Evolutionary conservation across 2,113 vertebrate genomes (phyloP), one percentile per base, ranked within the genome.

Genomic region (Myiopsitta monachus): DNA sequence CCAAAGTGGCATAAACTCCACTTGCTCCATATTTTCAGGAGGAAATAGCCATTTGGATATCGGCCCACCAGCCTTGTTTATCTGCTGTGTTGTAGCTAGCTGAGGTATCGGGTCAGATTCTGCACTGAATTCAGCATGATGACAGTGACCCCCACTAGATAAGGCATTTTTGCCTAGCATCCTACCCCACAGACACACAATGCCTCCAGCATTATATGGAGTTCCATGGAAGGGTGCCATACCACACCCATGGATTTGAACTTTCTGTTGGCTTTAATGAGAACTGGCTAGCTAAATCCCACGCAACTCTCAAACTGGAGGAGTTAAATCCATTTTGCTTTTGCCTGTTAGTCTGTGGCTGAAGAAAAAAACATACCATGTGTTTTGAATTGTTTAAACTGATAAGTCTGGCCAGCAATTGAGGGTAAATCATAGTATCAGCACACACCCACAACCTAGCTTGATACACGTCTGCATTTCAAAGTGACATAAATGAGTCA

Each of bases 381-480:
- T 95, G 88, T 95, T 96, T 96, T 87, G 82, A 96, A 95, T 92
- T 94, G 80, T 96, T 94, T 91, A 46, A 79, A 87, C 83, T 94
- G 94, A 96, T 96, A 96, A 92, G 63, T 87, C 91, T 96, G 92
- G 83, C 83, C 91, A 92, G 94, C 83, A 96, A 83, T 54, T 68
- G 63, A 87, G 92, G 94, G 91, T 85, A 96, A 96, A 89, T 94
- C 88, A 69, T 33, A 43, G 57, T 83, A 94, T 95, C 88, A 87
- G 83, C 3, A 13, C 70, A 96, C 91, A 89, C 88, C 92, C 96
- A 85, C 81, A 79, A 47, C 19, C 44, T 83, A 69, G 47, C 62
- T 88, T 84, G 86, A 76, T 89, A 31, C 46, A 84, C 0, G 11
- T 89, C 94, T 89, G 18, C 63, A 61, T 95, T 94, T 96, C 82